Conservation (phyloP, 2,888 invertebrate genomes). For the Erannis defoliaria region DNA sequence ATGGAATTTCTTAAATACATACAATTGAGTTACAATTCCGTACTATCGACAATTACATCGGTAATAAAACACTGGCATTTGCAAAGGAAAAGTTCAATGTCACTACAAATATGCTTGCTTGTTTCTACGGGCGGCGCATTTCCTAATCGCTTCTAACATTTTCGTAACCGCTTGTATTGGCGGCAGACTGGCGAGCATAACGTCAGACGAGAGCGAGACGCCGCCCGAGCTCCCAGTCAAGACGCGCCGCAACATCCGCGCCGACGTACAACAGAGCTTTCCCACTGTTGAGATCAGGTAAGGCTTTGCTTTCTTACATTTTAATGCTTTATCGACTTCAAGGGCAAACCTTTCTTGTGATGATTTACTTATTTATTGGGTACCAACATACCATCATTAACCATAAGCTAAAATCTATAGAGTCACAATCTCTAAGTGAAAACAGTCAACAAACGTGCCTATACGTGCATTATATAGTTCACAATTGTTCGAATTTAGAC, state of each 20-base stretch:
- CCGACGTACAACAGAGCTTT: slow-evolving; percentile 73
- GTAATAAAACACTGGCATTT: slow-evolving; percentile 21
- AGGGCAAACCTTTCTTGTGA: not conserved
- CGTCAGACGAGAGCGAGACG: slow-evolving; percentile 79
- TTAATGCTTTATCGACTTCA: not conserved
- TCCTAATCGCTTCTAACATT: slow-evolving; percentile 36
- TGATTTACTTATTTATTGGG: too few relatives aligned
- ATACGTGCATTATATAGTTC: too few relatives aligned
- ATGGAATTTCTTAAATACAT: slow-evolving; percentile 4
- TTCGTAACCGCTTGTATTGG: slow-evolving; percentile 43
- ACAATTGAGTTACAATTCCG: not conserved
- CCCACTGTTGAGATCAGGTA: slow-evolving; percentile 46
- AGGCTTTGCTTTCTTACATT: slow-evolving; percentile 14
- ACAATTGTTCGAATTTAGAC: too few relatives aligned
- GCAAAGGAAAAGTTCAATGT: slow-evolving; percentile 26
- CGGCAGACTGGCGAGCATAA: slow-evolving; percentile 75
- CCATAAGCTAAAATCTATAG: too few relatives aligned
- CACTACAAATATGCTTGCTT: slow-evolving; percentile 20
- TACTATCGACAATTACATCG: slow-evolving; percentile 3
- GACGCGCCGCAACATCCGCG: slow-evolving; percentile 80
- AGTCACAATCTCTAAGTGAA: too few relatives aligned
- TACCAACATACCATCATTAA: too few relatives aligned
- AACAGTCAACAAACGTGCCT: too few relatives aligned
- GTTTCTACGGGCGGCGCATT: slow-evolving; percentile 24
- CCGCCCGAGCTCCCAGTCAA: slow-evolving; percentile 89